These are phyloP conservation scores for Apodemia zela DNA, from an alignment of 2,888 invertebrate genomes.

Conservation along the genomic window DNA sequence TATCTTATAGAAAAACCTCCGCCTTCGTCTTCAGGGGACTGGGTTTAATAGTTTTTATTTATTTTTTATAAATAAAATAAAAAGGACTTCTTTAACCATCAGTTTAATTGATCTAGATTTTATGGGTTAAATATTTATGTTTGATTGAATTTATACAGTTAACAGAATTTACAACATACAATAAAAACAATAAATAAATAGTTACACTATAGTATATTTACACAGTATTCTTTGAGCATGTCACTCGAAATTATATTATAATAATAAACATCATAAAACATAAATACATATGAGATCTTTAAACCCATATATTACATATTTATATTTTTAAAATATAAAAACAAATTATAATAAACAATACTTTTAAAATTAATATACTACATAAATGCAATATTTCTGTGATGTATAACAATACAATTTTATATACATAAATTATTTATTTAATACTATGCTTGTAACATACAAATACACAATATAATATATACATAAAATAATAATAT, in stretches of 20 bases:
- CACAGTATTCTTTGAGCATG: constrained; percentile 40
- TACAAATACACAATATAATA: constrained; percentile 32
- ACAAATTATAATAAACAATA: constrained; percentile 36
- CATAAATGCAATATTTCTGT: constrained; percentile 51
- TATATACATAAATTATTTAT: constrained; percentile 24
- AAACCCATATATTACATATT: constrained; percentile 36
- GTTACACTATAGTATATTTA: constrained; percentile 46
- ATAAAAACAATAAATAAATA: constrained; percentile 37
- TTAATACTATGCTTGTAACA: constrained; percentile 34
- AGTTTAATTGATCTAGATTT: constrained; percentile 63
- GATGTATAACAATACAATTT: constrained; percentile 39
- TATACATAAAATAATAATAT: constrained; percentile 34
- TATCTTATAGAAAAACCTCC: too few species aligned
- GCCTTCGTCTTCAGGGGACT: too few species aligned
- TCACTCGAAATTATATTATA: constrained; percentile 27
- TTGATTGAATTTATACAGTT: not conserved
- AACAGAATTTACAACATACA: constrained; percentile 30
- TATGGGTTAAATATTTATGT: constrained; percentile 48
- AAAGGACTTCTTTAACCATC: constrained; percentile 51
- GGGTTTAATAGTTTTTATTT: too few species aligned
- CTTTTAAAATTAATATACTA: constrained; percentile 36
- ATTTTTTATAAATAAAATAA: not conserved
- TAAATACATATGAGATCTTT: constrained; percentile 53
- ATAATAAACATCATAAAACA: constrained; percentile 32
- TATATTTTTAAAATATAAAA: constrained; percentile 35